phyloP scores from a whole-genome alignment of 2,113 vertebrate species.

The Plectropomus leopardus region DNA sequence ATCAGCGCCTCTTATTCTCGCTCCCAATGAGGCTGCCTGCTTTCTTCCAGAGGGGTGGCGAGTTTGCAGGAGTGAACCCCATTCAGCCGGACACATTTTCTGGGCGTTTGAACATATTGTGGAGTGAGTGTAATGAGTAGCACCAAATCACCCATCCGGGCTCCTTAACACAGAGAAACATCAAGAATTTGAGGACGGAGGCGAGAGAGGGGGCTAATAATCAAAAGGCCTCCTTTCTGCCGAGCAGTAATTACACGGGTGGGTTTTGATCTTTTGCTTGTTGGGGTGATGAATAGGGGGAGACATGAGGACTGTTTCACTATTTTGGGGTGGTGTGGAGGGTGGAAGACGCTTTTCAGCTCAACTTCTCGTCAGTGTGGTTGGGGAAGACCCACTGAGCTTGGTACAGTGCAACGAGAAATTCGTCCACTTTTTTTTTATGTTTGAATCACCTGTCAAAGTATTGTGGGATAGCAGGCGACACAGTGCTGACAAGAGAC shows the following conservation, averaged over 20 bases:
- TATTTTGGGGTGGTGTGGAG: constrained; percentile 45
- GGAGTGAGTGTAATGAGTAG: constrained; percentile 79
- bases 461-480: not conserved
- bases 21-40: constrained; percentile 69
- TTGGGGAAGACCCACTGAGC: not conserved
- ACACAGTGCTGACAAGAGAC: not conserved
- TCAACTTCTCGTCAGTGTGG: constrained; percentile 34
- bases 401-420: rapidly evolving
- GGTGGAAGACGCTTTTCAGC: constrained; percentile 56
- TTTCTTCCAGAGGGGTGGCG: constrained; percentile 73
- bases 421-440: not conserved
- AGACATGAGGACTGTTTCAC: constrained; percentile 72
- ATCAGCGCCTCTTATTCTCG: constrained; percentile 52
- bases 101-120: constrained; percentile 87
- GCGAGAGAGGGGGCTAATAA: constrained; percentile 65
- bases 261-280: constrained; percentile 84
- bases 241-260: constrained; percentile 76
- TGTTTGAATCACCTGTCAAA: not conserved
- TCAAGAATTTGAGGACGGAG: constrained; percentile 75
- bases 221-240: constrained; percentile 76
- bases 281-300: constrained; percentile 73
- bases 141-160: constrained; percentile 70
- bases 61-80: constrained; percentile 74
- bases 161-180: constrained; percentile 71
- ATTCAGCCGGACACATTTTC: constrained; percentile 86